These are phyloP conservation scores for Latrodectus elegans DNA, from an alignment of 2,888 invertebrate genomes.

Conservation along the genomic window DNA sequence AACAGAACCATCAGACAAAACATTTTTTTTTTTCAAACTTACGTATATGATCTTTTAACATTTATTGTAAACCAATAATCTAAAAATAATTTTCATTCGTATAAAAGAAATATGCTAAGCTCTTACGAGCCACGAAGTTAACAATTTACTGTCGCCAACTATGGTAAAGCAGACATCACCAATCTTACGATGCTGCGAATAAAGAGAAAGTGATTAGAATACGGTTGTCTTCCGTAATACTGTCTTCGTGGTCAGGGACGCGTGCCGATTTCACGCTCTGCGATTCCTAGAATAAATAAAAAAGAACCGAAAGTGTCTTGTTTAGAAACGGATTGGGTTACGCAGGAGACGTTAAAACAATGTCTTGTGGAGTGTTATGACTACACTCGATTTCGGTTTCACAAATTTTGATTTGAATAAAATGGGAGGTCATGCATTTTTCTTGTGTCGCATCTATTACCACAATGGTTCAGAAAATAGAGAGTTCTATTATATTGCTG, in stretches of 20 bases:
- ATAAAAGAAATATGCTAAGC: no score
- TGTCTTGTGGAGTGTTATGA: not conserved
- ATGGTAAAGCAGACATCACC: no score
- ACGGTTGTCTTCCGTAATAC: constrained; percentile 15
- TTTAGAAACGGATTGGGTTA: not conserved
- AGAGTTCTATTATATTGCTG: not conserved
- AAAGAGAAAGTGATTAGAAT: constrained; percentile 11
- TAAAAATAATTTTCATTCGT: no score
- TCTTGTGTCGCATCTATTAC: not conserved
- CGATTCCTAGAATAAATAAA: constrained; percentile 5
- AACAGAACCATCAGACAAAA: no score
- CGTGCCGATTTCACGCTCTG: constrained; percentile 16
- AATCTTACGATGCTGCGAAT: not conserved
- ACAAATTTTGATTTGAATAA: not conserved
- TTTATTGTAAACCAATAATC: no score
- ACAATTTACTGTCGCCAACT: no score
- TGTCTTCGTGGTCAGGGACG: constrained; percentile 44
- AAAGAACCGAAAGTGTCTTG: constrained; percentile 6
- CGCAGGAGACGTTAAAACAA: not conserved
- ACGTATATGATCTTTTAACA: no score
- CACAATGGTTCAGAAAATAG: not conserved
- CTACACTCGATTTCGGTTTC: not conserved
- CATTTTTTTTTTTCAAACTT: no score
- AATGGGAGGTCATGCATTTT: not conserved
- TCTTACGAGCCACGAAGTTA: no score